These are phyloP conservation scores for Drosophila dives DNA, from an alignment of 2,888 invertebrate genomes.

Conservation along the genomic window DNA sequence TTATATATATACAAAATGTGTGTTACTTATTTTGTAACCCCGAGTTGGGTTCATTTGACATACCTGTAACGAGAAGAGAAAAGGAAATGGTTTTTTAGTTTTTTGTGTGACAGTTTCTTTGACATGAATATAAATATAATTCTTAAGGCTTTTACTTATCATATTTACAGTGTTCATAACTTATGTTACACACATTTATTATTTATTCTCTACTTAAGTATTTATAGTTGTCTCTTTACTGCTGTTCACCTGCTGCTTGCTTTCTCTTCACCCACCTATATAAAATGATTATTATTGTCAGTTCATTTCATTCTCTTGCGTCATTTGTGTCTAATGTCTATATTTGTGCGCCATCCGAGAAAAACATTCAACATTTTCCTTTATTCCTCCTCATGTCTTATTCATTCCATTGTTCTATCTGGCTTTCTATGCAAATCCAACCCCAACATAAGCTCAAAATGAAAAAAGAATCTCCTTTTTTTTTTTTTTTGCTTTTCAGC, in stretches of 20 bases:
- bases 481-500: slow-evolving; percentile 1
- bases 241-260: neutral
- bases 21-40: slow-evolving; percentile 12
- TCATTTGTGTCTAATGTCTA: slow-evolving; percentile 29
- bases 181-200: neutral
- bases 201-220: neutral
- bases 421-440: slow-evolving; percentile 23
- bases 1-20: neutral
- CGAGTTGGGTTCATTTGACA: slow-evolving; percentile 15
- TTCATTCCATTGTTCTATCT: slow-evolving; percentile 55
- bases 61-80: slow-evolving; percentile 45
- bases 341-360: slow-evolving; percentile 29
- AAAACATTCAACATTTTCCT: slow-evolving; percentile 21
- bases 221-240: neutral
- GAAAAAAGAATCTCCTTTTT: slow-evolving; percentile 5
- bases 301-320: slow-evolving; percentile 17
- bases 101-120: neutral
- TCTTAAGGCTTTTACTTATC: neutral
- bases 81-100: slow-evolving; percentile 17
- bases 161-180: neutral
- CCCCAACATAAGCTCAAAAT: neutral
- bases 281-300: slow-evolving; percentile 6
- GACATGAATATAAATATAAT: neutral
- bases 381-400: slow-evolving; percentile 51
- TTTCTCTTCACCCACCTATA: neutral